Evolutionary conservation across 2,113 vertebrate species (phyloP), one percentile per base, ranked within the genome.

Genomic region (Phalacrocorax pelagicus): DNA sequence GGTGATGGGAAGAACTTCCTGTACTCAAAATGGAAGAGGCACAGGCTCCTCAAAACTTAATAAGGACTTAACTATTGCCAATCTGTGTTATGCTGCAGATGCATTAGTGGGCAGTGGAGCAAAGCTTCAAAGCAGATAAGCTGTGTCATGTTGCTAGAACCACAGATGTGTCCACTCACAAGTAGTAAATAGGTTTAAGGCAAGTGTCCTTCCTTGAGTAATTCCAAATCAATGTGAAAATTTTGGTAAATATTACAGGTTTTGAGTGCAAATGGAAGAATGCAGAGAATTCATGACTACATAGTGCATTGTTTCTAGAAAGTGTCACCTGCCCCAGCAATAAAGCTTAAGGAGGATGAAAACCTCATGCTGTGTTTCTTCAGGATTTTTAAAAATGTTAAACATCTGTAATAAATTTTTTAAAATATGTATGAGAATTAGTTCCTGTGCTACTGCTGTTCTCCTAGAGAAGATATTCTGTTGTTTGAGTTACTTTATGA

Each of bases 401-500:
- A 93, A 65, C 5, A 44, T 11, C 8, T 12, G 17, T 44, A 52
- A 55, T 42, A 55, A 49, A 2, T 75, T 58, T 70, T 24, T 1
- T 2, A 23, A 70, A 29, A 42, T 26, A 54, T 6, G 2, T 7
- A 26, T 58, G n/a, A 75, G 6, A 54, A 36, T 74, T 55, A 38
- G 5, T 52, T 29, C 23, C 10, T 44, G 15, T 81, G 21, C 12
- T 79, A 11, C 49, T 88, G 72, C 30, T 92, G 11, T 89, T 91
- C 19, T 88, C 13, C 20, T 65, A 58, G 13, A 78, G n/a, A 66
- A 59, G 15, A 17, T 46, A 51, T 51, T 89, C 40, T 73, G 23
- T 78, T n/a, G 4, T 34, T 82, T 75, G 49, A 73, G 27, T 59
- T 79, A 81, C 54, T 88, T 94, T 89, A 69, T 92, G 63, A 84